Percentiles rank a stretch among this genome's conserved stretches.
Evolutionary conservation across 2,113 vertebrate genomes (phyloP).

Genomic region (Notarius lentiginosus): DNA sequence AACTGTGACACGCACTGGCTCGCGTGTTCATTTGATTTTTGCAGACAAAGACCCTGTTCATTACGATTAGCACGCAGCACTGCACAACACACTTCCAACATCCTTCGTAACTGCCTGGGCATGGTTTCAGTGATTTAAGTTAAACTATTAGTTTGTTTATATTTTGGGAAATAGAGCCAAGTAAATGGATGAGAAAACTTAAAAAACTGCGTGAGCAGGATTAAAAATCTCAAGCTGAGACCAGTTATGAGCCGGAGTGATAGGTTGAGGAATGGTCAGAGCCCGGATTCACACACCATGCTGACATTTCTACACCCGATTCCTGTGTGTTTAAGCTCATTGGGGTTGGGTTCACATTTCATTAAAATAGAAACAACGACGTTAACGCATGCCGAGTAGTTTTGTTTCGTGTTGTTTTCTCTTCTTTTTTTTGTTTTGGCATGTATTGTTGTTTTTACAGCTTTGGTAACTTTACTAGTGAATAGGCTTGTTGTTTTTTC

Average conservation of each 20-base stretch:
- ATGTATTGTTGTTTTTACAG: not conserved
- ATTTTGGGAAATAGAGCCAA: not conserved
- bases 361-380: too few species aligned
- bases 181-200: not conserved
- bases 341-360: not conserved
- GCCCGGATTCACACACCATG: not conserved
- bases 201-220: not conserved
- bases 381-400: too few species aligned
- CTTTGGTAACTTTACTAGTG: not conserved
- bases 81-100: not conserved
- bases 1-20: not conserved
- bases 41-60: not conserved
- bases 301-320: not conserved
- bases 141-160: not conserved
- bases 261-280: not conserved
- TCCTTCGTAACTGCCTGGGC: not conserved
- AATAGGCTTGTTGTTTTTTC: not conserved
- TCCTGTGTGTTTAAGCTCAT: not conserved
- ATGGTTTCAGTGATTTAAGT: not conserved
- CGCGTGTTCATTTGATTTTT: not conserved
- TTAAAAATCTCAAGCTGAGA: not conserved
- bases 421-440: too few species aligned
- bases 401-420: too few species aligned
- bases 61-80: not conserved
- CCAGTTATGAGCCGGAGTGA: not conserved